These are phyloP conservation scores for Hydroisotoma schaefferi DNA, from an alignment of 2,888 invertebrate species.

Conservation along the genomic window DNA sequence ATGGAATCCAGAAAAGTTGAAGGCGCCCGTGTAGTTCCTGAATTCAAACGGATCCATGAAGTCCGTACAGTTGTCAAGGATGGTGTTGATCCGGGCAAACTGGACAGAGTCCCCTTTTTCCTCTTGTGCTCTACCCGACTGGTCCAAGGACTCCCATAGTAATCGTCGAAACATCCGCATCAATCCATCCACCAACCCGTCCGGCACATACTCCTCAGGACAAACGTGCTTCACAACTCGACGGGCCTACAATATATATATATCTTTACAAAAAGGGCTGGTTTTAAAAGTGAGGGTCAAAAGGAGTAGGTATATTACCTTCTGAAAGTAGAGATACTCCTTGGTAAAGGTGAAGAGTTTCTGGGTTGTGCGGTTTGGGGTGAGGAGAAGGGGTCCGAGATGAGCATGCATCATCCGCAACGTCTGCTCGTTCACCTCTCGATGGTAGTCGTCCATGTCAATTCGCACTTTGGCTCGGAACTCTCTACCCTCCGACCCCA, in stretches of 20 bases:
- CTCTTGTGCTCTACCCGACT: constrained; percentile 18
- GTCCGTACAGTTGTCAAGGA: constrained; percentile 18
- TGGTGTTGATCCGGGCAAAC: constrained; percentile 17
- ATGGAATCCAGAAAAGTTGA: neutral
- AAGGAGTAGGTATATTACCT: neutral
- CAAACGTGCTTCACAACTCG: neutral
- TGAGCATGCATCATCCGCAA: constrained; percentile 34
- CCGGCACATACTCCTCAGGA: constrained; percentile 20
- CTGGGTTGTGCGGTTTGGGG: too few species aligned
- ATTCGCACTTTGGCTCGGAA: constrained; percentile 11
- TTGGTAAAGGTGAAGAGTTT: neutral
- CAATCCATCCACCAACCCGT: constrained; percentile 19
- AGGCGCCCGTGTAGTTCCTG: constrained; percentile 17
- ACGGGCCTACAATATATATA: neutral
- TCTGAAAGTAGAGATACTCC: constrained; percentile 28
- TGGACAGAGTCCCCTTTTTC: constrained; percentile 16
- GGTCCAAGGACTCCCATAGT: constrained; percentile 24
- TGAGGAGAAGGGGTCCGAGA: constrained; percentile 25
- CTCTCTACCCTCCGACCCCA: neutral
- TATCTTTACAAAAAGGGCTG: neutral
- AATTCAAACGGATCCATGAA: constrained; percentile 11
- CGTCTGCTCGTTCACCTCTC: constrained; percentile 31
- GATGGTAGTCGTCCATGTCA: constrained; percentile 10
- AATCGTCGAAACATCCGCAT: constrained; percentile 39
- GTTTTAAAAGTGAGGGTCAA: too few species aligned